Evolutionary conservation across 30 jellyfish, hydroid and myxozoan genomes (phyloP).

Genomic region (Turritopsis dohrnii): DNA sequence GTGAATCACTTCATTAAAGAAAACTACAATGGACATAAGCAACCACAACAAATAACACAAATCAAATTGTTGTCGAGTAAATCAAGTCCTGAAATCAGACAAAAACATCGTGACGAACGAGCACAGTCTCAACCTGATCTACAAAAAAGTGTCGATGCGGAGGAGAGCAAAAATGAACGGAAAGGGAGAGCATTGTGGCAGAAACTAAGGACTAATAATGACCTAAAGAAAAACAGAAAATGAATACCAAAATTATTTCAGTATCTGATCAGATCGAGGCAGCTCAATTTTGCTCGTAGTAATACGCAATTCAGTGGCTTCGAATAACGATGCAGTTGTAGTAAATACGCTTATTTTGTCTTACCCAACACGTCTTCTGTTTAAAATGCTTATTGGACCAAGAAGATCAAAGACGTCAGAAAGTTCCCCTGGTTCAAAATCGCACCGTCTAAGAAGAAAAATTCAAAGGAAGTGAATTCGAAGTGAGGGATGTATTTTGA

Average conservation of each 20-base stretch:
- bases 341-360: no score
- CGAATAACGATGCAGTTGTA: no score
- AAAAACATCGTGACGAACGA: neutral
- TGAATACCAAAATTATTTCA: neutral
- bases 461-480: no score
- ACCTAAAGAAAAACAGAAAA: conserved; percentile 3
- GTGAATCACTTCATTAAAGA: conserved; percentile 24
- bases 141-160: conserved; percentile 16
- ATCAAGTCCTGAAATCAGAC: conserved; percentile 32
- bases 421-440: no score
- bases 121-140: conserved; percentile 12
- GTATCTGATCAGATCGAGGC: no score
- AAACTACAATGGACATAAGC: neutral
- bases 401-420: no score
- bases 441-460: no score
- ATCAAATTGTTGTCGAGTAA: conserved; percentile 12
- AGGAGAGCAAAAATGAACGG: conserved; percentile 20
- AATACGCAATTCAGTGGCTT: no score
- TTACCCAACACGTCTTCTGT: no score
- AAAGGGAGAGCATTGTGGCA: conserved; percentile 34
- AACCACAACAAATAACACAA: conserved; percentile 11
- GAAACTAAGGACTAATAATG: conserved; percentile 14
- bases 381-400: no score
- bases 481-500: neutral
- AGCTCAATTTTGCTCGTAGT: no score